A percentile compares a stretch with the other conserved stretches of the same genome.
phyloP scores from a whole-genome alignment of 1,140 invertebrate genomes.

The Tachypleus tridentatus region DNA sequence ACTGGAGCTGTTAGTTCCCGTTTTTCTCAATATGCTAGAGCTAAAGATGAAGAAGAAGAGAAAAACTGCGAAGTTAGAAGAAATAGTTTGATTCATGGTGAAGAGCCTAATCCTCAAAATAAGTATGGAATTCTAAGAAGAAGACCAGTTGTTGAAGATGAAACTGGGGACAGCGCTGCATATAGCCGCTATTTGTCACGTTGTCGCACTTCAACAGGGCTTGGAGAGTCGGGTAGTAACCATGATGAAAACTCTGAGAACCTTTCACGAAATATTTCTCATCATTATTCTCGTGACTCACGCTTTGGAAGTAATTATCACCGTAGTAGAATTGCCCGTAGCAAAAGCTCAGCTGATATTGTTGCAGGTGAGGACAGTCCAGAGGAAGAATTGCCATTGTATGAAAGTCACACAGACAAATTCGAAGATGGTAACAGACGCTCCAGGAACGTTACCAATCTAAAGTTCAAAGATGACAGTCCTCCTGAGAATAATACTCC shows the following conservation, averaged over 20 bases:
- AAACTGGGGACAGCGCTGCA: not conserved
- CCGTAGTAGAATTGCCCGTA: conserved; percentile 61
- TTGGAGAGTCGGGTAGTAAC: conserved; percentile 1
- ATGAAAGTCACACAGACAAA: too few species aligned
- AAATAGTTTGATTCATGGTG: too few species aligned
- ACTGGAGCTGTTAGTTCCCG: too few species aligned
- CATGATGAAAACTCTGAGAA: not conserved
- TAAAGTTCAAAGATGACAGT: conserved; percentile 9
- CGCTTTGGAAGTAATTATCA: conserved; percentile 28
- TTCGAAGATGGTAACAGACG: not conserved
- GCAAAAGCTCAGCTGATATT: conserved; percentile 70
- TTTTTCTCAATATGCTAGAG: too few species aligned
- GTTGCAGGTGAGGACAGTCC: conserved; percentile 52
- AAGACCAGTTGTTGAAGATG: not conserved
- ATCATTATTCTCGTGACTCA: too few species aligned
- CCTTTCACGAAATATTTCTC: too few species aligned
- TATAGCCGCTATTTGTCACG: conserved; percentile 7
- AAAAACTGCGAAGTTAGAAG: too few species aligned
- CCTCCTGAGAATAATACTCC: conserved; percentile 26
- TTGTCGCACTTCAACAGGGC: not conserved
- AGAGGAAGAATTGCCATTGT: conserved; percentile 31
- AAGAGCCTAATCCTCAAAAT: too few species aligned
- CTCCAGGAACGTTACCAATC: conserved; percentile 2
- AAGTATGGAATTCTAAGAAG: not conserved
- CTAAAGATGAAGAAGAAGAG: too few species aligned